phyloP scores from a whole-genome alignment of 2,797 vertebrate species.

The Lemur catta region DNA sequence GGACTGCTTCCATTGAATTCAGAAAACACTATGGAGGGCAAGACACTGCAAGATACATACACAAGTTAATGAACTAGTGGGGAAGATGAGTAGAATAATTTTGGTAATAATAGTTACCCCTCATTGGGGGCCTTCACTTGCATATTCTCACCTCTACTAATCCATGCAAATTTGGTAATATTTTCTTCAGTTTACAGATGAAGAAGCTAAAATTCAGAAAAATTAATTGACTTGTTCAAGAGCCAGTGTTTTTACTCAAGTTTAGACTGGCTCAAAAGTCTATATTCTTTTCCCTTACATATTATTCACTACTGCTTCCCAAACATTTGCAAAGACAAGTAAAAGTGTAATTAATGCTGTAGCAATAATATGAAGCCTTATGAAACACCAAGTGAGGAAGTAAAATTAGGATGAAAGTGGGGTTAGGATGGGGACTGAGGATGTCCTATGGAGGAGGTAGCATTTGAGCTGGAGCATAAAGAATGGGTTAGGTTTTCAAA shows the following conservation, averaged over 20 bases:
- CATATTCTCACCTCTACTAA: background rate
- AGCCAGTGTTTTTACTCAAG: background rate
- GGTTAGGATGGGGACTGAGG: background rate
- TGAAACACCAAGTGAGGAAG: background rate
- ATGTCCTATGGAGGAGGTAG: background rate
- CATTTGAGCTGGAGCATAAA: background rate
- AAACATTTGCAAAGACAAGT: background rate
- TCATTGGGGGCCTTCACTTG: background rate
- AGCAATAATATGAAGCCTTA: background rate
- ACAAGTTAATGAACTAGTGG: background rate
- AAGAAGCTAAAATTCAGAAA: conserved; percentile 39
- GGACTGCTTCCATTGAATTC: conserved; percentile 47
- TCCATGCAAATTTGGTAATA: background rate
- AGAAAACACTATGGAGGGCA: background rate
- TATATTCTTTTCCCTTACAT: background rate
- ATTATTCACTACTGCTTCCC: background rate
- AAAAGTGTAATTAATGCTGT: background rate
- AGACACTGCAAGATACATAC: background rate
- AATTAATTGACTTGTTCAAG: background rate
- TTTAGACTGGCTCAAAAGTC: background rate
- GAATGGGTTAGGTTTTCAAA: background rate
- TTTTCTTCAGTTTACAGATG: conserved; percentile 1
- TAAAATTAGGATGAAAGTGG: background rate
- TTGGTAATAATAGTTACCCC: background rate
- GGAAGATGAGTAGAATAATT: background rate